These are phyloP conservation scores for Herminia tarsipennalis DNA, from an alignment of 2,888 invertebrate species.

Conservation along the genomic window DNA sequence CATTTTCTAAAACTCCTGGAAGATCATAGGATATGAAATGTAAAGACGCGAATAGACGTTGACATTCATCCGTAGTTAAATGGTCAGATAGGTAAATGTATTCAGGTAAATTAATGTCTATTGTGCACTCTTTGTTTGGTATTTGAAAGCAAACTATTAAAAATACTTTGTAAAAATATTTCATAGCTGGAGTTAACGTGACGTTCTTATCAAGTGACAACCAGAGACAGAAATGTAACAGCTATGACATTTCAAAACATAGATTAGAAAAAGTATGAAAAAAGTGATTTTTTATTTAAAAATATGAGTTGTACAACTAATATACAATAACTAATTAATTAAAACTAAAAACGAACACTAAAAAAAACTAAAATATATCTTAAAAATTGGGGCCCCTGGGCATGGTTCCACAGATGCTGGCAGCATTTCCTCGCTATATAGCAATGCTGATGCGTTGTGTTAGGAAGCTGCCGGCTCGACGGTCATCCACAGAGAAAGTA, in stretches of 20 bases:
- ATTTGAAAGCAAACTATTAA: conserved; percentile 47
- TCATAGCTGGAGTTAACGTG: conserved; percentile 13
- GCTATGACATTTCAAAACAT: background rate
- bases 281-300: no score
- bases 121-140: conserved; percentile 49
- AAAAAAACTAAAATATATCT: no score
- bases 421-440: no score
- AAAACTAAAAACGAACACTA: no score
- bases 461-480: no score
- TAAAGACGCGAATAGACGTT: conserved; percentile 83
- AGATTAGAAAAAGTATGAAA: conserved; percentile 13
- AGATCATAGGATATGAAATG: conserved; percentile 72
- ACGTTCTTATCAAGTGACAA: conserved; percentile 4
- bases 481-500: no score
- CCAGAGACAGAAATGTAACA: no score
- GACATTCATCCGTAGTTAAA: conserved; percentile 84
- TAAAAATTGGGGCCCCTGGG: no score
- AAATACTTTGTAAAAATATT: conserved; percentile 48
- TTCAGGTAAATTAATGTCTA: conserved; percentile 60
- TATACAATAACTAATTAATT: no score
- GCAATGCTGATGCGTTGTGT: no score
- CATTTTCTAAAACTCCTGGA: conserved; percentile 40
- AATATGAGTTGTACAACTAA: no score
- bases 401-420: no score
- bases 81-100: conserved; percentile 83